Evolutionary conservation across 2,888 invertebrate genomes (phyloP).

Genomic region (Lithophane leautieri): DNA sequence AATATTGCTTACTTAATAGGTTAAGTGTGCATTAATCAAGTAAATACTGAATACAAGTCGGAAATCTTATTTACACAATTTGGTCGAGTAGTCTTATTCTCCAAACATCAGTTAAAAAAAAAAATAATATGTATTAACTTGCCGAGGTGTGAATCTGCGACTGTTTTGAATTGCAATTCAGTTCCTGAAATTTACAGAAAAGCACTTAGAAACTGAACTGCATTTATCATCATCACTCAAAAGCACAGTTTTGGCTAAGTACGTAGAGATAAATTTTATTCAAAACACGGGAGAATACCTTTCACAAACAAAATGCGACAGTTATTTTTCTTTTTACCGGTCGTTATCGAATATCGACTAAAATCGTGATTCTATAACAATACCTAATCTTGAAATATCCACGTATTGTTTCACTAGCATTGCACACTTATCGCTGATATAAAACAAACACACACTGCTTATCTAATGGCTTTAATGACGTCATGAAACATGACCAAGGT

Average conservation of each 20-base stretch:
- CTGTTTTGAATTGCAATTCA: background rate
- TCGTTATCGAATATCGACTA: conserved; percentile 11
- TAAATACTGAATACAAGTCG: conserved; percentile 21
- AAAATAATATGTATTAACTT: no score
- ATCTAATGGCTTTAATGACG: conserved; percentile 54
- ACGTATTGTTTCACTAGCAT: conserved; percentile 52
- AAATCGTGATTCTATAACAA: conserved; percentile 25
- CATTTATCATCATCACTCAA: background rate
- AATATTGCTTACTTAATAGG: conserved; percentile 9
- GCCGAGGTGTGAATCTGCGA: background rate
- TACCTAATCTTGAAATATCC: conserved; percentile 38
- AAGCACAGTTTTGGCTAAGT: background rate
- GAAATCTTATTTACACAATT: conserved; percentile 17
- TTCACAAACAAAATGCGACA: background rate
- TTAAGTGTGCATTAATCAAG: conserved; percentile 35
- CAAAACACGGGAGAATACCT: background rate
- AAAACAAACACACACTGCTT: conserved; percentile 39
- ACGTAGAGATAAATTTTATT: background rate
- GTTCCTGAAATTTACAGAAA: background rate
- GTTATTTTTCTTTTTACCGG: background rate
- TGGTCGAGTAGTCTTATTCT: background rate
- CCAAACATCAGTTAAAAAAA: background rate
- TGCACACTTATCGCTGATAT: conserved; percentile 51
- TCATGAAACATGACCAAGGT: conserved; percentile 51
- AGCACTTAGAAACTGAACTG: background rate